Evolutionary conservation across 1,140 invertebrate genomes (phyloP).

Genomic region (Scaptomyza montana): DNA sequence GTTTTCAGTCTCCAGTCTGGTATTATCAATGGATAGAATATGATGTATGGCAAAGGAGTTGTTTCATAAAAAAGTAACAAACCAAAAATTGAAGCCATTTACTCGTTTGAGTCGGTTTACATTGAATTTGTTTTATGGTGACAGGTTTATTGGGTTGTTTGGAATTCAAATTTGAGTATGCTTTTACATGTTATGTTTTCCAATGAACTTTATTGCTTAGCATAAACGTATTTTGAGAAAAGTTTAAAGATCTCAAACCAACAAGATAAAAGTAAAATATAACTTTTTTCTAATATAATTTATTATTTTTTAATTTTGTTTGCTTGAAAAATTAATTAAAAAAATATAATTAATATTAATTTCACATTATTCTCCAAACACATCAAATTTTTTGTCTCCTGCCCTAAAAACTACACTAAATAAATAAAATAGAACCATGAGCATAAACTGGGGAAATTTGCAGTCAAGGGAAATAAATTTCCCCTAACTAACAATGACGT

Average conservation of each 20-base stretch:
- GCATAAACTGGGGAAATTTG: neutral
- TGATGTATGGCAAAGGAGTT: constrained; percentile 54
- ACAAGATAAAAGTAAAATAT: no score
- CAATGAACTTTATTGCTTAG: no score
- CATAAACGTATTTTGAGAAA: no score
- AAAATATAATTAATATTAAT: no score
- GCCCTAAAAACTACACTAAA: neutral
- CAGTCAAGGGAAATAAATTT: neutral
- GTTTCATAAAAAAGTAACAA: constrained; percentile 16
- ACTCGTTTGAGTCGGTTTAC: neutral
- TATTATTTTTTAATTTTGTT: no score
- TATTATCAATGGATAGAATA: constrained; percentile 53
- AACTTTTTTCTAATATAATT: no score
- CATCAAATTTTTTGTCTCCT: no score
- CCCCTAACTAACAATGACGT: constrained; percentile 55
- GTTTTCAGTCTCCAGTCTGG: constrained; percentile 28
- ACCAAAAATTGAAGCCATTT: constrained; percentile 5
- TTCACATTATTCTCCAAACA: no score
- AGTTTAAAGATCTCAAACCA: no score
- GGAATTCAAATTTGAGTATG: neutral
- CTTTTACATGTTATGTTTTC: no score
- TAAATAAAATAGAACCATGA: neutral
- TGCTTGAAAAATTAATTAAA: no score
- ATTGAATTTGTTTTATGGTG: neutral
- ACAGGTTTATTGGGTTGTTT: neutral